phyloP scores from a whole-genome alignment of 2,888 invertebrate genomes.

The Drosophila pseudotakahashii region DNA sequence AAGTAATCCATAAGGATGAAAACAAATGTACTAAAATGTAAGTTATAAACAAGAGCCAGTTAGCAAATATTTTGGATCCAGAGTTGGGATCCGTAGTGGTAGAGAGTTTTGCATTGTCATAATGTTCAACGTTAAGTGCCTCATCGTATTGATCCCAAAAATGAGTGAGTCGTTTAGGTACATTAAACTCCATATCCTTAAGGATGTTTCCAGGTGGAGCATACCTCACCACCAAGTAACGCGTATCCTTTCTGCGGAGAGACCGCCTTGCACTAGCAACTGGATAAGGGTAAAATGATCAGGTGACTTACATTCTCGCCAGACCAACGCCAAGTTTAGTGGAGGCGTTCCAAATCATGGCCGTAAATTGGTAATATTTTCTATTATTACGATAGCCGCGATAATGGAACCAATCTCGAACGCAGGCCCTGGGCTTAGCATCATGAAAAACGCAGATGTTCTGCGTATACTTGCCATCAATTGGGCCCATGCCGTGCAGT shows the following conservation, averaged over 20 bases:
- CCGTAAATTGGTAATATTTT: constrained; percentile 2
- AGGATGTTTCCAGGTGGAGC: constrained; percentile 3
- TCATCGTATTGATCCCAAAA: background rate
- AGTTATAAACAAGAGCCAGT: background rate
- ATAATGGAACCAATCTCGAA: background rate
- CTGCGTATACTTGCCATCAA: background rate
- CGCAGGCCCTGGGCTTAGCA: background rate
- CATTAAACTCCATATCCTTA: background rate
- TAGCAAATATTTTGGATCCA: background rate
- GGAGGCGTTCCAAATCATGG: constrained; percentile 12
- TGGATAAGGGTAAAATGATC: too few species aligned
- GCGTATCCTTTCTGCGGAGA: background rate
- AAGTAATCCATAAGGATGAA: background rate
- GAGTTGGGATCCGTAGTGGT: background rate
- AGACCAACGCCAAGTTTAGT: background rate
- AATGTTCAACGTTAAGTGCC: background rate
- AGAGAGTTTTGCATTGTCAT: too few species aligned
- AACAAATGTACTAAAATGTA: background rate
- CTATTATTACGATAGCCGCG: background rate
- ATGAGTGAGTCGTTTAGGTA: background rate
- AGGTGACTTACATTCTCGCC: background rate
- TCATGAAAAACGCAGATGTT: background rate
- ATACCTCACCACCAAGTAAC: constrained; percentile 2
- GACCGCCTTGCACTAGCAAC: background rate
- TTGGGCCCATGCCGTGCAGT: background rate